Base-by-base conservation (phyloP, 2,113 vertebrate species). In the Oenanthe melanoleuca region DNA sequence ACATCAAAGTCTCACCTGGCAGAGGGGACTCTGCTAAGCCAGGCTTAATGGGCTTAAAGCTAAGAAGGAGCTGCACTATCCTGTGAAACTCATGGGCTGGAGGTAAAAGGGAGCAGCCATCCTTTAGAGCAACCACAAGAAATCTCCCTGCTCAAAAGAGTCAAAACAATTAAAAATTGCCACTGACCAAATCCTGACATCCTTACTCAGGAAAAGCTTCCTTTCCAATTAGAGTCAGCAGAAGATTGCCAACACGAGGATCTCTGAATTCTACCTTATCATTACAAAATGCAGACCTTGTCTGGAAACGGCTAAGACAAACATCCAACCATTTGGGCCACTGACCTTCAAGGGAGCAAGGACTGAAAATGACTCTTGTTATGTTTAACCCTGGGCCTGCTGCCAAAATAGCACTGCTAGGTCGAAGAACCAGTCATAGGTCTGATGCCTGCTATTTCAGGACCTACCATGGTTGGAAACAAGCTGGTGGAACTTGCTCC, bases 381-480 rank as follows among this genome's bases (percentile, higher is more conserved):
- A 95, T 86, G 95, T 96, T 96, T 95, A 96, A 95, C 92, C 93
- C 92, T 83, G 88, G 95, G 96, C 94, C 94, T 89, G 82, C 87
- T 78, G 94, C 95, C 96, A 97, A 94, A 96, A 95, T 88, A 96
- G 64, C 85, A 60, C 72, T 78, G 92, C 85, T 93, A 34, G 82
- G 82, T 82, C 7, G 7, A 83, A 88, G 92, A 80, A 88, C 81
- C 82, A 95, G 92, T 77, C 90, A 73, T 52, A 83, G 94, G 87
- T 86, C 93, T 91, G 67, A 60, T 64, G 56, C 22, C 85, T 97
- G 93, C 93, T 94, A 95, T 96, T 94, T 95, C 94, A 95, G 93
- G 95, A 91, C 52, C 55, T 74, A 63, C 78, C 70, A 75, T 28
- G 79, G 85, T 79, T 95, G 85, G 81, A 95, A 95, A 83, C 7